A percentile compares a stretch with the other conserved stretches of the same genome.
Conservation (phyloP, 2,113 vertebrate genomes). For the Scolopax mira region DNA sequence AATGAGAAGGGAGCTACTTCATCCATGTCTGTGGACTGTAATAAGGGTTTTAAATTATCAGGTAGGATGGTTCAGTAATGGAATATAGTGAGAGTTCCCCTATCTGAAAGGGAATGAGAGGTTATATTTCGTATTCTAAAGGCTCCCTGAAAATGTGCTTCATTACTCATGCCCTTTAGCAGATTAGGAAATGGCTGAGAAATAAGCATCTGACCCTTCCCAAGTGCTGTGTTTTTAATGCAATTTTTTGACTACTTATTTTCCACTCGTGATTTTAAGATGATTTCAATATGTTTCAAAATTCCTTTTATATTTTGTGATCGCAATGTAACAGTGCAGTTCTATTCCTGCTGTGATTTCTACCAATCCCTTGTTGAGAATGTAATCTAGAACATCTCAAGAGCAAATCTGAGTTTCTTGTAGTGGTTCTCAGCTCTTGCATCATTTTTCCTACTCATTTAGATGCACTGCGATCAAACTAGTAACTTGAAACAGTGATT, state of each 20-base stretch:
- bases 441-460: neutral
- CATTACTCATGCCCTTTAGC: neutral
- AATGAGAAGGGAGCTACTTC: neutral
- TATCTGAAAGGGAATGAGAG: neutral
- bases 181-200: neutral
- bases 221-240: neutral
- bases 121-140: neutral
- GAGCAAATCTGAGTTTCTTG: neutral
- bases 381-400: neutral
- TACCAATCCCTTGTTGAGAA: neutral
- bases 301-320: neutral
- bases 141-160: neutral
- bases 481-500: neutral
- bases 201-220: neutral
- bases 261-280: neutral
- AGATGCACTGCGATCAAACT: neutral
- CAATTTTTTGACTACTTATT: neutral
- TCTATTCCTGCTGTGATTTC: neutral
- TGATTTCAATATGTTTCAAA: neutral
- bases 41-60: neutral
- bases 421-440: neutral
- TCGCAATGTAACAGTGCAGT: neutral
- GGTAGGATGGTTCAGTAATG: neutral
- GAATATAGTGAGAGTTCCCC: neutral
- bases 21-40: neutral